phyloP scores from a whole-genome alignment of 1,140 invertebrate genomes.

The Plectus sambesii region DNA sequence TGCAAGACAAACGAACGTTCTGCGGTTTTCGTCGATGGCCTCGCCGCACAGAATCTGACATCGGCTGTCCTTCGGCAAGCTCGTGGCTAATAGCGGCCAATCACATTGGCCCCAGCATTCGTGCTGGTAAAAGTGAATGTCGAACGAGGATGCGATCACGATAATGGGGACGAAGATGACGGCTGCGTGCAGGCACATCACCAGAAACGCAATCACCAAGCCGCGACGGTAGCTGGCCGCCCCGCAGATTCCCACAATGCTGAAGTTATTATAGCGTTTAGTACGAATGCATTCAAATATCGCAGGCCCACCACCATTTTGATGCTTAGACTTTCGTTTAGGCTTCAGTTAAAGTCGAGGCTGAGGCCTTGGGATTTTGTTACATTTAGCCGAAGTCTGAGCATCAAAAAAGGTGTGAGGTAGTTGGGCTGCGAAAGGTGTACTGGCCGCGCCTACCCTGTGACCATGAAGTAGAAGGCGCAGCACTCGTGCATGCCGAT shows the following conservation, averaged over 20 bases:
- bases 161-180: conserved; percentile 32
- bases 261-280: too few relatives aligned
- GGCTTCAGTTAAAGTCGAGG: too few relatives aligned
- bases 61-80: conserved; percentile 27
- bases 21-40: conserved; percentile 27
- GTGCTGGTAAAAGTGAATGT: conserved; percentile 39
- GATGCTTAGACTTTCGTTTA: too few relatives aligned
- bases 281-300: too few relatives aligned
- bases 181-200: conserved; percentile 31
- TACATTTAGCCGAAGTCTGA: background rate
- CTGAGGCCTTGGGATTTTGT: background rate
- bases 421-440: too few relatives aligned
- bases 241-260: conserved; percentile 32
- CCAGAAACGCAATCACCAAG: conserved; percentile 31
- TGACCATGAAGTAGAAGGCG: conserved; percentile 32
- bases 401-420: too few relatives aligned
- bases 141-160: conserved; percentile 33
- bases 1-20: conserved; percentile 16
- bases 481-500: conserved; percentile 33
- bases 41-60: conserved; percentile 35
- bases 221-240: conserved; percentile 31
- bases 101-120: conserved; percentile 37
- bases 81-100: conserved; percentile 31
- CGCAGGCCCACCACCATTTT: too few relatives aligned
- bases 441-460: conserved; percentile 17